Evolutionary conservation across 1,140 invertebrate species (phyloP), one percentile per base, ranked within the genome.

Genomic region (Ectropis grisescens): DNA sequence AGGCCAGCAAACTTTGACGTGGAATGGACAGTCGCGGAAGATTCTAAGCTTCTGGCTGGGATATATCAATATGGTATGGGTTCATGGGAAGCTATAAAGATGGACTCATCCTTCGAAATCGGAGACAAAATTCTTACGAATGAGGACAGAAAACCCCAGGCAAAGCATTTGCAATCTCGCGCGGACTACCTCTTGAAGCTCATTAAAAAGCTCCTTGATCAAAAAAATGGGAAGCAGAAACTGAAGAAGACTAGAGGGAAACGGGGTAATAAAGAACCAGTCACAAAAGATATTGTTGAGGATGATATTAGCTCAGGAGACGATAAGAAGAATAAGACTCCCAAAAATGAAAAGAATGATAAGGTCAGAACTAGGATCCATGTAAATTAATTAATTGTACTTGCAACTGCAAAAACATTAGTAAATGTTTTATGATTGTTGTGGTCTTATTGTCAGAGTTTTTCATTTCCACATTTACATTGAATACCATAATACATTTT

Each of bases 61-160:
- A 93, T 98, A 64, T 98, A 96, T 84, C 93, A 95, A 60, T 96
- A 97, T 81, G 97, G 95, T 10, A 92, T 96, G 87, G 96, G 96
- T 14, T 97, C 92, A 10, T 99, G 96, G 97, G 97, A 98, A 84
- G 92, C 93, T 42, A 98, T 98, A 47, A 98, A 97, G 86, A 93
- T 96, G 88, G 97, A 98, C 81, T 89, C 90, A 26, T 89, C 86
- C 19, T 85, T 98, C n/a, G 89, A 91, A 47, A 88, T 98, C 10
- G 87, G 89, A 37, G 94, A 97, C 52, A 98, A 98, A 87, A 96
- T 98, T 57, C 79, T 97, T 34, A 86, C 92, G 0, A 92, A 93
- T 60, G 94, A 95, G 80, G 93, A 95, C 38, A 90, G 89, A 35
- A 98, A 98, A 81, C 95, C 95, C 5, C 95, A 98, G 82, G 91